Percentiles rank a stretch among this genome's conserved stretches.
Conservation (phyloP, 2,113 vertebrate genomes). For the Rissa tridactyla region DNA sequence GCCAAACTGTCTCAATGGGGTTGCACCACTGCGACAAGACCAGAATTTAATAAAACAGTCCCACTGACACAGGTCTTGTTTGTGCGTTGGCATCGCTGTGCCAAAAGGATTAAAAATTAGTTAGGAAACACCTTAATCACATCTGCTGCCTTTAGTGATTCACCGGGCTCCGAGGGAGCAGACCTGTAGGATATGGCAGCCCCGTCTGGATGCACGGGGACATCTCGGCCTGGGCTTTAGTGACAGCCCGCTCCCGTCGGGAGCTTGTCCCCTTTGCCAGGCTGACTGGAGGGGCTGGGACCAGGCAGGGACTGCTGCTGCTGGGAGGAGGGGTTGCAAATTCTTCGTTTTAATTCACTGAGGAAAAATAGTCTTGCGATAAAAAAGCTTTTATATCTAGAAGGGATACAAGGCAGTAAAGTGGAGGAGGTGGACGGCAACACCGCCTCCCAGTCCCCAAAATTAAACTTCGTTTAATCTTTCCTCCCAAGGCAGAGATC, state of each 20-base stretch:
- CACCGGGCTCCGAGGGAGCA: neutral
- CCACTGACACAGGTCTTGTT: neutral
- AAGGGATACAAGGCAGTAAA: neutral
- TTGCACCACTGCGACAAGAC: neutral
- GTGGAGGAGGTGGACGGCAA: neutral
- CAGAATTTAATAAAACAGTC: neutral
- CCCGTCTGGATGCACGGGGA: fast-evolving
- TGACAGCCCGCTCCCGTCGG: fast-evolving
- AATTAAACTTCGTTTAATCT: neutral
- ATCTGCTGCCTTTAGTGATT: neutral
- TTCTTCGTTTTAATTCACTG: neutral
- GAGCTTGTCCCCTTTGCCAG: neutral
- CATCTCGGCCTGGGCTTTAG: neutral
- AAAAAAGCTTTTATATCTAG: neutral
- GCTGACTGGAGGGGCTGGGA: neutral
- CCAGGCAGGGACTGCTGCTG: neutral
- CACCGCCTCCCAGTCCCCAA: neutral
- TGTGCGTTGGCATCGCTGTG: neutral
- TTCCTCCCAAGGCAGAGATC: neutral
- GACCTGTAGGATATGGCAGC: neutral
- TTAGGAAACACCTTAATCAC: neutral
- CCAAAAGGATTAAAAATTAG: neutral
- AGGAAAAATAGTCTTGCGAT: neutral
- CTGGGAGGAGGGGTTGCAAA: neutral
- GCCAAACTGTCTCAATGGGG: neutral